phyloP scores from a whole-genome alignment of 2,797 vertebrate genomes.

The Manis javanica region DNA sequence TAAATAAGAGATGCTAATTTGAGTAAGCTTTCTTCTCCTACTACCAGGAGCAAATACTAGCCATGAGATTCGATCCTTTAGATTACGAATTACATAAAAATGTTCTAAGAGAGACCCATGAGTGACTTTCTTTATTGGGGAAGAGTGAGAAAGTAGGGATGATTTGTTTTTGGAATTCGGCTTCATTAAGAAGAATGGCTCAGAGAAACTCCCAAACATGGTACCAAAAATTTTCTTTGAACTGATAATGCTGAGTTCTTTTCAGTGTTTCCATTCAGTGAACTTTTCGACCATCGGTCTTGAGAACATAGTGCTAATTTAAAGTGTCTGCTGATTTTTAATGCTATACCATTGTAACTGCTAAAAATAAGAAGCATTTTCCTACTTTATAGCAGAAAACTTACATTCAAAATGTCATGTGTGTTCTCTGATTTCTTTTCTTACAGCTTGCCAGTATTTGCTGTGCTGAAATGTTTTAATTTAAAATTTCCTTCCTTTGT shows the following conservation, averaged over 20 bases:
- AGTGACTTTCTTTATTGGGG: conserved; percentile 48
- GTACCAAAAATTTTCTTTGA: conserved; percentile 38
- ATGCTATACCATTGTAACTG: conserved; percentile 79
- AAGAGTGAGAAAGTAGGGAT: conserved; percentile 57
- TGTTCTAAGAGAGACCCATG: conserved; percentile 18
- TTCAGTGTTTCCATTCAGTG: conserved; percentile 50
- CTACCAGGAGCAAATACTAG: conserved; percentile 30
- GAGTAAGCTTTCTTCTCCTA: conserved; percentile 24
- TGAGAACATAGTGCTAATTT: conserved; percentile 76
- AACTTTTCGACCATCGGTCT: conserved; percentile 82
- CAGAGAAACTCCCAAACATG: conserved; percentile 51
- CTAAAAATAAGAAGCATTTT: conserved; percentile 83
- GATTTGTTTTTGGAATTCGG: conserved; percentile 55
- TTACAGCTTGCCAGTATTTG: conserved; percentile 90
- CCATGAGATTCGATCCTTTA: conserved; percentile 35
- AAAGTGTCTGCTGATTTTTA: conserved; percentile 80
- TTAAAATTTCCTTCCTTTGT: conserved; percentile 89
- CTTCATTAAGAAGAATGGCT: conserved; percentile 60
- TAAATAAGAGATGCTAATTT: conserved; percentile 50
- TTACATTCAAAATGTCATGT: conserved; percentile 83
- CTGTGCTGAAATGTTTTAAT: conserved; percentile 90
- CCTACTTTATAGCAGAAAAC: conserved; percentile 85
- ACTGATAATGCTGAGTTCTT: conserved; percentile 57
- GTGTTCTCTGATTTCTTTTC: conserved; percentile 88
- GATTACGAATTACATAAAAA: conserved; percentile 19